A percentile compares a stretch with the other conserved stretches of the same genome.
phyloP scores from a whole-genome alignment of 2,888 invertebrate species.

The Tenthredo amoena region DNA sequence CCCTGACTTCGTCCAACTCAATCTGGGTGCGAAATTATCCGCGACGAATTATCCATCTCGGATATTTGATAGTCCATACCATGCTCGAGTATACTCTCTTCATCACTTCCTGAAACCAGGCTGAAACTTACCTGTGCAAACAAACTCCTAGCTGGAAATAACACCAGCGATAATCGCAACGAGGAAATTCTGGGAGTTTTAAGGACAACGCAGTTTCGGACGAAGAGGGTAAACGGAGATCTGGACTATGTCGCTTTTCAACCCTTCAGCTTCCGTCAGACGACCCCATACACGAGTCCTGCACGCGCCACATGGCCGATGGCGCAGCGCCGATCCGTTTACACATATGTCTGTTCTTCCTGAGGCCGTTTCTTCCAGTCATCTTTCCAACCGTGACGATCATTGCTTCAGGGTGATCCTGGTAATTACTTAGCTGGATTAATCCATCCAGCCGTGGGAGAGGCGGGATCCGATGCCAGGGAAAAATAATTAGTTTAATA shows the following conservation, averaged over 20 bases:
- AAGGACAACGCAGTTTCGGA: neutral
- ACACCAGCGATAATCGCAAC: neutral
- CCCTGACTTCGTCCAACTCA: neutral
- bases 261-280: constrained; percentile 49
- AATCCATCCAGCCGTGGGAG: neutral
- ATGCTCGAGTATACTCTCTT: neutral
- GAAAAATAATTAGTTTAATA: neutral
- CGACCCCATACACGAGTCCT: constrained; percentile 58
- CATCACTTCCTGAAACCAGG: neutral
- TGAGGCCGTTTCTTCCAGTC: constrained; percentile 1
- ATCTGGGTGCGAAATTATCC: constrained; percentile 24
- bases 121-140: too few relatives aligned
- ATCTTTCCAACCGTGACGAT: constrained; percentile 34
- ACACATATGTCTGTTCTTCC: neutral
- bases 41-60: constrained; percentile 8
- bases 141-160: neutral
- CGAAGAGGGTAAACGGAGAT: constrained; percentile 38
- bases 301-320: constrained; percentile 59
- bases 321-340: neutral
- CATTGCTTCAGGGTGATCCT: constrained; percentile 24
- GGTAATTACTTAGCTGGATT: constrained; percentile 26
- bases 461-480: too few relatives aligned
- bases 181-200: neutral
- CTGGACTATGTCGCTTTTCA: constrained; percentile 51
- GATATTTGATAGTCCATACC: neutral